Evolutionary conservation across 2,797 vertebrate species (phyloP).

Genomic region (Sternarchorhynchus goeldii): DNA sequence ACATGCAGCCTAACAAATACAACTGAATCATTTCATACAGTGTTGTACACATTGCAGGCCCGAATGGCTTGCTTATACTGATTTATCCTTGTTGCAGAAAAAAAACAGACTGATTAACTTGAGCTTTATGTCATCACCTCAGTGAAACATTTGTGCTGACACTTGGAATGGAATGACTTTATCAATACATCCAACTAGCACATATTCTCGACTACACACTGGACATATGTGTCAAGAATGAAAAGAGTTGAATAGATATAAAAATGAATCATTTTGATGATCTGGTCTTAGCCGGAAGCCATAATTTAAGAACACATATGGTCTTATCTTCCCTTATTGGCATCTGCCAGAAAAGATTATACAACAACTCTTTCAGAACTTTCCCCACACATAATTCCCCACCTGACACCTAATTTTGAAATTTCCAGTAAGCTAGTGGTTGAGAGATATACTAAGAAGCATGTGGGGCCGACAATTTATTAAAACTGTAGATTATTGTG

Average conservation of each 20-base stretch:
- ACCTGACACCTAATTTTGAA: constrained; percentile 23
- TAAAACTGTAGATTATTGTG: constrained; percentile 73
- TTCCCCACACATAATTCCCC: not conserved
- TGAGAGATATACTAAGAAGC: constrained; percentile 55
- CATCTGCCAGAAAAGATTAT: not conserved
- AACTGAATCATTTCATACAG: not conserved
- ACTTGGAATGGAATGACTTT: too few relatives aligned
- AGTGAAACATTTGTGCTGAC: too few relatives aligned
- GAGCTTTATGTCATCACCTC: not conserved
- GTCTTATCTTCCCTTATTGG: not conserved
- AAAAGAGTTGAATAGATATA: not conserved
- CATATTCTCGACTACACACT: not conserved
- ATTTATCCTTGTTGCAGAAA: not conserved
- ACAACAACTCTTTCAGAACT: not conserved
- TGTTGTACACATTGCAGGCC: not conserved
- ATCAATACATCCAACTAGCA: not conserved
- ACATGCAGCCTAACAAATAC: not conserved
- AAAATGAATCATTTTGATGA: not conserved
- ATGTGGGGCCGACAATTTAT: constrained; percentile 62
- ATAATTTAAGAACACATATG: not conserved
- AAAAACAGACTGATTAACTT: not conserved
- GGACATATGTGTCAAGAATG: not conserved
- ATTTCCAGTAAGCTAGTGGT: constrained; percentile 11
- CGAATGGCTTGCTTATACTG: not conserved
- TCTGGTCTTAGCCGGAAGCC: not conserved